Base-by-base conservation (phyloP, 1,140 invertebrate genomes). In the Reticulitermes speratus region DNA sequence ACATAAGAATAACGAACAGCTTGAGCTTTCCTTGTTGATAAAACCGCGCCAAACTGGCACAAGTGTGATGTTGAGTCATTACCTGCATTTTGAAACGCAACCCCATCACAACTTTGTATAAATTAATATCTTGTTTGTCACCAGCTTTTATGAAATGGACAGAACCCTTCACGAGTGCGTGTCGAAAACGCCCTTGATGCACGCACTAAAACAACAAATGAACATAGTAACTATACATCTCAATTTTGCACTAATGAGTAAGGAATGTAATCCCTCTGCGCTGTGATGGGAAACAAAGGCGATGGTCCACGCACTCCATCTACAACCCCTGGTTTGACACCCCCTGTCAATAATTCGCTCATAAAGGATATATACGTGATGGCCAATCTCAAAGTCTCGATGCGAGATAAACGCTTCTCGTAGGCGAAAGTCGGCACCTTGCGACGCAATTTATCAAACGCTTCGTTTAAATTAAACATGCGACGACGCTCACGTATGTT, bases 361-460 rank as follows among this genome's bases (percentile, higher is more conserved):
- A 99, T 98, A 90, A 99, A 98, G 59, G 97, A 96, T 88, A 99
- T 99, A 91, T 99, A 99, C 19, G 98, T 99, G 88, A 99, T 99
- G 16, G 99, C 98, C 88, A 99, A 91, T 1, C 98, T 94, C 1
- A 99, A 92, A 0, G 99, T 99, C 92, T 99, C 99, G 88, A 99
- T 99, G 89, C 99, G 96, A 0, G 98, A 99, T 0, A 99, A 93
- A 0, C 99, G 94, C 90, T 99, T 99, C 91, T 99, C 99, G 89
- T 99, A 99, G 0, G 99, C 98, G 90, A 99, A 99, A 2, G 99
- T 99, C 44, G 99, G 99, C 21, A 99, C 98, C 92, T 98, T 98
- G 88, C 97, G 93, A 21, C 97, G 92, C 45, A 98, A 91, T 90
- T 97, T 97, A 89, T 99, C 98, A 89, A 99, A 99, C 7, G 98